Base-by-base conservation (phyloP, 2,113 vertebrate species). In the Leptobrachium ailaonicum region DNA sequence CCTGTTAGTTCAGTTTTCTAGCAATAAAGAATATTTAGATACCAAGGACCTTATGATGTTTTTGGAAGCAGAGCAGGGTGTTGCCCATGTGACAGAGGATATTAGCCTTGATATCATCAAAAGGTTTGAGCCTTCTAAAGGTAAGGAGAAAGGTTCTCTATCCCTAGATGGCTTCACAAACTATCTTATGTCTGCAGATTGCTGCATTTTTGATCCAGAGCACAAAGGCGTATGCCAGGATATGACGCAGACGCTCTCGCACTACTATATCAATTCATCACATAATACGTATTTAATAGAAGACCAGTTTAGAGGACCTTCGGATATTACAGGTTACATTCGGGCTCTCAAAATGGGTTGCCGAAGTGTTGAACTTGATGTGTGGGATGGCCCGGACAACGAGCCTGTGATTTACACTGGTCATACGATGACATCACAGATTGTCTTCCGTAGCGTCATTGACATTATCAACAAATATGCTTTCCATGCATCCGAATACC, bases 41-140 rank as follows among this genome's bases (percentile, higher is more conserved):
- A 95, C 93, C 75, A 99, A 98, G 92, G 98, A 99, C 87, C 94
- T 99, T 76, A 97, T 98, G 96, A 99, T 98, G 90, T 99, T 99
- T 92, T 91, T 99, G 78, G 98, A 99, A 88, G 98, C 98, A 50
- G 98, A 99, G 79, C 98, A 99, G 86, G 98, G 98, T 75, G 96
- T 97, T 93, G 95, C 96, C 42, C 95, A 98, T 14, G 95, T 98
- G 75, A 98, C 95, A 2, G 98, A 99, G 87, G 94, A 98, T 85
- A 95, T 94, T 85, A 97, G 98, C 84, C 89, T 97, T 81, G 95
- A 96, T 79, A 95, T 99, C 77, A 98, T 99, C 89, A 95, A 94
- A 83, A 95, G 95, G 72, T 96, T 96, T 0, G 98, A 99, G 82
- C 96, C 96, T 5, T 97, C 97, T 66, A 96, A 92, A 89, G 97